phyloP scores from a whole-genome alignment of 2,888 invertebrate species.

The Lypha dubia region DNA sequence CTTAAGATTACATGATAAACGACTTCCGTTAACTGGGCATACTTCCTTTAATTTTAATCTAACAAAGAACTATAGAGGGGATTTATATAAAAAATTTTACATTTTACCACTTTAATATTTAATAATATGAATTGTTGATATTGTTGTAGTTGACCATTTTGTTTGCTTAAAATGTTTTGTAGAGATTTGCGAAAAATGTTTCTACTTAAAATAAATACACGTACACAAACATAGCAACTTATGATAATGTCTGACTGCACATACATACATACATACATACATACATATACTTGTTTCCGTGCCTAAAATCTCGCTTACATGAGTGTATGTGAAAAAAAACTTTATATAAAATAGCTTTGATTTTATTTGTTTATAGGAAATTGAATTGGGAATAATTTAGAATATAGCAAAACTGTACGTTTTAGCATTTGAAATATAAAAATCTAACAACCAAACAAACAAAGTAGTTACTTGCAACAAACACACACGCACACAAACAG shows the following conservation, averaged over 20 bases:
- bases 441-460: slow-evolving; percentile 37
- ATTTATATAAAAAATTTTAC: slow-evolving; percentile 77
- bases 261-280: not conserved
- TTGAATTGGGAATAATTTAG: slow-evolving; percentile 79
- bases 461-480: slow-evolving; percentile 16
- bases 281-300: not conserved
- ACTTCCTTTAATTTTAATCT: slow-evolving; percentile 50
- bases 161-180: slow-evolving; percentile 70
- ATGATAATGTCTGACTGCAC: not conserved
- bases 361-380: slow-evolving; percentile 80
- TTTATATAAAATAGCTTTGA: slow-evolving; percentile 74
- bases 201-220: slow-evolving; percentile 20
- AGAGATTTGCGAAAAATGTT: slow-evolving; percentile 64
- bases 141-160: slow-evolving; percentile 72
- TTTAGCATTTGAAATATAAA: slow-evolving; percentile 50
- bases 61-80: slow-evolving; percentile 63
- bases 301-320: not conserved
- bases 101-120: slow-evolving; percentile 80
- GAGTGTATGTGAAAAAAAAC: slow-evolving; percentile 26
- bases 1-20: too few species aligned
- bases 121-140: slow-evolving; percentile 81
- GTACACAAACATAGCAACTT: slow-evolving; percentile 9
- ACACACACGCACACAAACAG: not conserved
- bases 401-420: slow-evolving; percentile 63
- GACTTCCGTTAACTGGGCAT: not conserved